Evolutionary conservation across 2,888 invertebrate species (phyloP), one percentile per base, ranked within the genome.

Genomic region (Eupeodes luniger): DNA sequence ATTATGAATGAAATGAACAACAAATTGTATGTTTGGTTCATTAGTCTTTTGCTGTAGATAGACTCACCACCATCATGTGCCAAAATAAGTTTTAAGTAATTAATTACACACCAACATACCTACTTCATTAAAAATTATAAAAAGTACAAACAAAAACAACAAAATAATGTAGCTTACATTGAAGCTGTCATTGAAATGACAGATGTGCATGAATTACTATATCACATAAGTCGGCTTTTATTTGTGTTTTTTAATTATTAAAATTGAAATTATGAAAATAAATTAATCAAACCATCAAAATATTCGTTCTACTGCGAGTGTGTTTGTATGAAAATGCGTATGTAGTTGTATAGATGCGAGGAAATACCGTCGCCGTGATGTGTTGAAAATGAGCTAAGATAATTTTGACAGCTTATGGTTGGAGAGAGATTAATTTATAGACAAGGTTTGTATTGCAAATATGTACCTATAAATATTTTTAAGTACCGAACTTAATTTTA

Each of bases 81-180:
- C 44, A 64, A 64, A 64, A 64, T 47, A 64, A 47, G 64, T 64
- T 64, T 44, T 19, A 64, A 47, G 44, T 64, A 64, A 64, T 64
- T 64, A 47, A 64, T 64, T 19, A 64, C 40, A 16, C 12, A 19
- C 27, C 10, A 27, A 27, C 11, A 55, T 55, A 19, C 19, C 47
- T 47, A 57, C 59, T 59, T 34, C 59, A 59, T 59, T 59, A 34
- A 59, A 59, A 59, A 34, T 3, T 27, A 27, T 27, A 51, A 51
- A 51, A 61, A 61, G 27, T 27, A 27, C 27, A n/a, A 36, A 36
- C 14, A n/a, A 44, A 16, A 3, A 5, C 14, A 27, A 7, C 1
- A 27, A 59, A 6, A 19, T 10, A 7, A n/a, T 11, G 40, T 40
- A 64, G n/a, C 16, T 64, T 64, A 11, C 19, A 27, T 27, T 27